Percentiles rank a stretch among this genome's conserved stretches.
Evolutionary conservation across 2,797 vertebrate species (phyloP).

Genomic region (Eptatretus atami): DNA sequence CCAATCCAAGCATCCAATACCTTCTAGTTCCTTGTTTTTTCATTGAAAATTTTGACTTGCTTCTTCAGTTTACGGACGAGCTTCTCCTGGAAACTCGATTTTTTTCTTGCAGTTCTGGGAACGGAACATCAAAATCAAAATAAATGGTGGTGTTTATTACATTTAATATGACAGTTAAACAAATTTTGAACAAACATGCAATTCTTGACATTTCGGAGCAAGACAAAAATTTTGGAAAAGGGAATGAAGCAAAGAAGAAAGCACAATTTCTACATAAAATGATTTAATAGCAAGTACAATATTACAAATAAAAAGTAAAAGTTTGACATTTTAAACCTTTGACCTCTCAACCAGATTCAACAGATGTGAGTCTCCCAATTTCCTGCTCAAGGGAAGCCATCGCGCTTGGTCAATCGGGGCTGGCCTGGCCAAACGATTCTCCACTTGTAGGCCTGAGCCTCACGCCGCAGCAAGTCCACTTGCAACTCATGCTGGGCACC

Average conservation of each 20-base stretch:
- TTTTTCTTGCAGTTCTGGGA: constrained; percentile 80
- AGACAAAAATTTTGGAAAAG: not conserved
- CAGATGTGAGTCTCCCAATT: constrained; percentile 81
- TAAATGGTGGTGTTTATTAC: too few species aligned
- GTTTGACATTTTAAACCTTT: not conserved
- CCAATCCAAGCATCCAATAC: constrained; percentile 16
- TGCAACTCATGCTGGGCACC: constrained; percentile 46
- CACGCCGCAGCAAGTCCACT: constrained; percentile 39
- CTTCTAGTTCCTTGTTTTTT: constrained; percentile 86
- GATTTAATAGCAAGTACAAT: not conserved
- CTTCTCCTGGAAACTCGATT: constrained; percentile 88
- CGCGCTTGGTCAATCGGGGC: constrained; percentile 67
- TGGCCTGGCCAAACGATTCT: constrained; percentile 91
- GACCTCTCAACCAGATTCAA: constrained; percentile 55
- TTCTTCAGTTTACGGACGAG: constrained; percentile 91
- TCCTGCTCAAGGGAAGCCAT: constrained; percentile 89
- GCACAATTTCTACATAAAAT: not conserved
- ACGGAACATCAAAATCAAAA: too few species aligned
- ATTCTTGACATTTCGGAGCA: not conserved
- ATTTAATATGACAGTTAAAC: too few species aligned
- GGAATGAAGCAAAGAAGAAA: not conserved
- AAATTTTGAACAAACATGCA: too few species aligned
- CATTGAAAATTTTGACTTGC: constrained; percentile 81
- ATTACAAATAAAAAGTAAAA: not conserved
- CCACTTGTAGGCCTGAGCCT: constrained; percentile 81